Base-by-base conservation (phyloP, 2,797 vertebrate genomes). In the Fringilla coelebs region DNA sequence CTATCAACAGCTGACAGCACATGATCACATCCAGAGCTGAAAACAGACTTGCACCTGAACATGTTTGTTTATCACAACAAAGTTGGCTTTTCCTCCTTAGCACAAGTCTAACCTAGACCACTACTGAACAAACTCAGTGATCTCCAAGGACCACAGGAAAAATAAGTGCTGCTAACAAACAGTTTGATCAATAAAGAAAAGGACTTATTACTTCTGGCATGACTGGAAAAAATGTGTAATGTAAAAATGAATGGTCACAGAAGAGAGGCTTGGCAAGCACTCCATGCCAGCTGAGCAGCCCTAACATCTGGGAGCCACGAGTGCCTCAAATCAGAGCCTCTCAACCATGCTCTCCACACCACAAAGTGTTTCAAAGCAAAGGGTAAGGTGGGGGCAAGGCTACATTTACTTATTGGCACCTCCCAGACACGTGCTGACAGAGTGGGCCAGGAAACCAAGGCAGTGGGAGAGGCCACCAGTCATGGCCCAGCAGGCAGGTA, bases 271-370 rank as follows among this genome's bases (percentile, higher is more conserved):
- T 94, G 86, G 87, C 81, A 95, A 93, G 36, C 36, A 40, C 34
- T 49, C 66, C 16, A 13, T 24, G 6, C 66, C 84, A 95, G 85
- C 84, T 94, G 85, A 93, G 70, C 22, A 74, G 48, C 60, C 85
- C 46, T 83, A 61, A 54, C 94, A 92, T 61, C 48, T 97, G 95
- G 95, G 94, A 96, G 70, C 73, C 62, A 71, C 7, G 80, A 95
- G 48, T 46, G 41, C 73, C 63, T 81, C 41, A 86, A 70, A 88
- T 78, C 87, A 93, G 6, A 32, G 81, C 21, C 54, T 88, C 52
- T 76, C 45, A 80, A 82, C 34, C 82, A 81, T 9, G 4, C 15
- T 3, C 57, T 72, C 71, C 32, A 67, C 49, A 72, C 40, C 84
- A 80, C 28, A 12, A 20, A 80, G 57, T 15, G 2, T 34, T 94